Evolutionary conservation across 1,140 invertebrate species (phyloP), one percentile per base, ranked within the genome.

Genomic region (Ceratina japonica): DNA sequence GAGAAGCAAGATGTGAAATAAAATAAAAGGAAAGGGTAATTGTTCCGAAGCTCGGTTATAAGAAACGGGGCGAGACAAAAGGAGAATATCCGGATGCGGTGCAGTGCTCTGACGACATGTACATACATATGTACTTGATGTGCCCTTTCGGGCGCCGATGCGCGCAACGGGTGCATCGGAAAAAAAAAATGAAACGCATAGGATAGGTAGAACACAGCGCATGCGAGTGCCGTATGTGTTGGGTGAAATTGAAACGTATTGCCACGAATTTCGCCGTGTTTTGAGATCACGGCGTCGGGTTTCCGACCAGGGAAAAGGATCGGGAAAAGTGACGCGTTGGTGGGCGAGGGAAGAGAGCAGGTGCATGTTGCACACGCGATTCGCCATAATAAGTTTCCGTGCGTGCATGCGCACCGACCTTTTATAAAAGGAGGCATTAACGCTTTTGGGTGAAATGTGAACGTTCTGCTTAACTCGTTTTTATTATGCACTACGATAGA

Each of bases 161-260:
- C 27, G 24, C 27, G 63, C 73, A 56, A 31, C 54, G 65, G 65
- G 56, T 59, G 70, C 72, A 37, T 76, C 76, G 69, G 59, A 78
- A 80, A 75, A 80, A 78, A 80, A 75, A 80, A 78, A 84, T 82
- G 78, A 81, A 79, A 81, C 79, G 74, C 65, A 77, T 22, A 81
- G 66, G 82, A 81, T 81, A 84, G 76, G 56, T 56, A 51, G 52
- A 18, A 20, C 16, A 22, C 24, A 31, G 54, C 31, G 58, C 37
- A 7, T 44, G 10, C 3, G 37, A 8, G 56, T 44, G 44, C 22
- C 66, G 63, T 51, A 27, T 37, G 70, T 12, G 69, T 71, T 56
- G 52, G 27, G 13, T 63, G 68, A 83, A 76, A 84, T 83, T 84
- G 76, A 65, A 84, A 84, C 71, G 76, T 75, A 82, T 79, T 37